These are phyloP conservation scores for Dreissena polymorpha DNA, from an alignment of 1,140 invertebrate species.

Conservation along the genomic window DNA sequence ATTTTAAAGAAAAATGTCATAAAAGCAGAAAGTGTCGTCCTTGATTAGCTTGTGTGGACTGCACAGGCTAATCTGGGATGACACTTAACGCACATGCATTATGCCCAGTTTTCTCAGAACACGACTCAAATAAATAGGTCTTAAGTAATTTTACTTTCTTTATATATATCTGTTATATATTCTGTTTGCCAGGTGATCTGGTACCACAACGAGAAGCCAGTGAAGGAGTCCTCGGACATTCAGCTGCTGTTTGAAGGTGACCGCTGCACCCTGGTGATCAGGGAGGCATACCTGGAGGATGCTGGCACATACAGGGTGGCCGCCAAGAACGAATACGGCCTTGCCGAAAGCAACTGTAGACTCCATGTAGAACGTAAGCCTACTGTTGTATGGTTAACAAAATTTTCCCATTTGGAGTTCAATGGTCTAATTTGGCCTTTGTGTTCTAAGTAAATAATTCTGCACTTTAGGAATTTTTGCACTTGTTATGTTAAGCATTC, in stretches of 20 bases:
- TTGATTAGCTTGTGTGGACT: no score
- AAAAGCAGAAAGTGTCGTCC: no score
- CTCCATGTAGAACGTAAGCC: slow-evolving; percentile 78
- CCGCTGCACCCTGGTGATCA: slow-evolving; percentile 78
- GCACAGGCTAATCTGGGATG: no score
- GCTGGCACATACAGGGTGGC: slow-evolving; percentile 79
- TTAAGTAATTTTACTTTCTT: no score
- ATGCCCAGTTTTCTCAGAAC: no score
- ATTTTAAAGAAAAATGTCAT: no score
- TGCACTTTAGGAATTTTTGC: no score
- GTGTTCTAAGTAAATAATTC: no score
- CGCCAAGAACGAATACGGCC: slow-evolving; percentile 79
- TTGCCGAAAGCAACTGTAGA: slow-evolving; percentile 77
- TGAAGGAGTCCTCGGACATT: slow-evolving; percentile 78
- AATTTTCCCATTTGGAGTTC: background rate
- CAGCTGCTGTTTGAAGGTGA: slow-evolving; percentile 78
- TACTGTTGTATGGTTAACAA: background rate
- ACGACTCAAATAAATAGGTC: no score
- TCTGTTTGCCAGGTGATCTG: slow-evolving; percentile 73
- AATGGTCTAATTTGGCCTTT: background rate
- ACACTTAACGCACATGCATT: no score
- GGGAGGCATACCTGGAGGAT: slow-evolving; percentile 79
- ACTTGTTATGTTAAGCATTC: no score
- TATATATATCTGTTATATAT: no score
- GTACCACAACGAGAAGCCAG: slow-evolving; percentile 77